Evolutionary conservation across 2,888 invertebrate species (phyloP).

Genomic region (Schizotus pectinicornis): DNA sequence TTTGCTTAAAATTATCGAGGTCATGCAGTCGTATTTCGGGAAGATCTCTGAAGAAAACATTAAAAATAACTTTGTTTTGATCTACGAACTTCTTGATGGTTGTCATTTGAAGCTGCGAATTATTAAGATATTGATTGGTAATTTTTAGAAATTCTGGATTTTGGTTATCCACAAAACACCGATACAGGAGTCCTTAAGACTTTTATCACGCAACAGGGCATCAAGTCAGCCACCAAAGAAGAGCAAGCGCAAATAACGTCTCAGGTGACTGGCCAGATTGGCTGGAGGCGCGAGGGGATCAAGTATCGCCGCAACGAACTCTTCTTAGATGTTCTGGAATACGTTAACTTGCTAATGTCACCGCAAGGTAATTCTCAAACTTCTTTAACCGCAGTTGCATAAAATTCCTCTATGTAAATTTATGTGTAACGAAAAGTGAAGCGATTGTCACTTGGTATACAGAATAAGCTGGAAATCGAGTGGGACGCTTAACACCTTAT

Average conservation of each 20-base stretch:
- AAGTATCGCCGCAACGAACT: slow-evolving; percentile 98
- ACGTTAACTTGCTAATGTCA: slow-evolving; percentile 98
- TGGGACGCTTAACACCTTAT: too few relatives aligned
- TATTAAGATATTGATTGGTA: slow-evolving; percentile 7
- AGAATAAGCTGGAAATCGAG: too few relatives aligned
- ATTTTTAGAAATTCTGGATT: slow-evolving; percentile 92
- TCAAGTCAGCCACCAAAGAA: slow-evolving; percentile 98
- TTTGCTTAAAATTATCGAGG: slow-evolving; percentile 94
- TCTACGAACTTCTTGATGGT: slow-evolving; percentile 98
- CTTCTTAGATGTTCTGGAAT: slow-evolving; percentile 98
- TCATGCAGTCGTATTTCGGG: slow-evolving; percentile 99
- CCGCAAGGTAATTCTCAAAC: slow-evolving; percentile 79
- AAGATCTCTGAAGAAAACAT: slow-evolving; percentile 99
- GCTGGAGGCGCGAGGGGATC: slow-evolving; percentile 99
- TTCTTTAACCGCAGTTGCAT: not conserved
- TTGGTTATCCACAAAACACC: slow-evolving; percentile 99
- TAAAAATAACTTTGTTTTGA: slow-evolving; percentile 99
- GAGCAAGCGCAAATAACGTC: slow-evolving; percentile 99
- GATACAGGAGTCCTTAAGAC: slow-evolving; percentile 99
- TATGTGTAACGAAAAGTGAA: too few relatives aligned
- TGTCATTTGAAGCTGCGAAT: slow-evolving; percentile 43
- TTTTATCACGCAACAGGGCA: slow-evolving; percentile 99
- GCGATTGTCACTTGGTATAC: too few relatives aligned
- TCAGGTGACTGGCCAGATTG: slow-evolving; percentile 95
- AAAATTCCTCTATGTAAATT: slow-evolving; percentile 1